Evolutionary conservation across 2,113 vertebrate genomes (phyloP).

Genomic region (Psittacula cyanocephala): DNA sequence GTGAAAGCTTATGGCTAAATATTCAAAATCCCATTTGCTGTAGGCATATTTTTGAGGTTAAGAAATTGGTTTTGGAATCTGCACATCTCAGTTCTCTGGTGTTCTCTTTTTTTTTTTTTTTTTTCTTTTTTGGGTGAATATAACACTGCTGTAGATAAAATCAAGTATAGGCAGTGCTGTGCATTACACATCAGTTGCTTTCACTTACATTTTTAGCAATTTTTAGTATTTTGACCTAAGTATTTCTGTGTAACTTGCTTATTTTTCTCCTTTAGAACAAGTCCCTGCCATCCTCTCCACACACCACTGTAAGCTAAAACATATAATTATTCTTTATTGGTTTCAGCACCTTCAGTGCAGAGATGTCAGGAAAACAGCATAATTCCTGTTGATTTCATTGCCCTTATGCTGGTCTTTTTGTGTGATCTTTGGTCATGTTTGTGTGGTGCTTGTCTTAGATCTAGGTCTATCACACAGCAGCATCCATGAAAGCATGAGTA

Average conservation of each 20-base stretch:
- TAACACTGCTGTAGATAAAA: not conserved
- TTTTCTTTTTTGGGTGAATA: not conserved
- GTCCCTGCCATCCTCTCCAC: not conserved
- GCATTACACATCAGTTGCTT: not conserved
- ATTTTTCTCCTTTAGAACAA: not conserved
- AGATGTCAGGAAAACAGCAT: rapidly evolving
- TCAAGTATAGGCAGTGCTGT: not conserved
- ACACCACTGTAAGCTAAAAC: not conserved
- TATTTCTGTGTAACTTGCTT: not conserved
- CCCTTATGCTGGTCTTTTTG: not conserved
- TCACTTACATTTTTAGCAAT: not conserved
- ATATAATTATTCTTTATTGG: not conserved
- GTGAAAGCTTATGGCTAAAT: not conserved
- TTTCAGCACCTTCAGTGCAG: not conserved
- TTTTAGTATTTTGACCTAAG: not conserved
- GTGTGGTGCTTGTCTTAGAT: not conserved
- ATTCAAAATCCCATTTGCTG: not conserved
- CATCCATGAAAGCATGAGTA: not conserved
- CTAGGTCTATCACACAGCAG: not conserved
- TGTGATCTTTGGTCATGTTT: not conserved
- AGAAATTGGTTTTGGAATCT: not conserved
- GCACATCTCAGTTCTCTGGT: not conserved
- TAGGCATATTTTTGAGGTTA: not conserved
- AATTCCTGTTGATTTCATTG: not conserved
- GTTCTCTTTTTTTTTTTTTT: not conserved